Evolutionary conservation across 2,113 vertebrate genomes (phyloP), one percentile per base, ranked within the genome.

Genomic region (Helogale parvula): DNA sequence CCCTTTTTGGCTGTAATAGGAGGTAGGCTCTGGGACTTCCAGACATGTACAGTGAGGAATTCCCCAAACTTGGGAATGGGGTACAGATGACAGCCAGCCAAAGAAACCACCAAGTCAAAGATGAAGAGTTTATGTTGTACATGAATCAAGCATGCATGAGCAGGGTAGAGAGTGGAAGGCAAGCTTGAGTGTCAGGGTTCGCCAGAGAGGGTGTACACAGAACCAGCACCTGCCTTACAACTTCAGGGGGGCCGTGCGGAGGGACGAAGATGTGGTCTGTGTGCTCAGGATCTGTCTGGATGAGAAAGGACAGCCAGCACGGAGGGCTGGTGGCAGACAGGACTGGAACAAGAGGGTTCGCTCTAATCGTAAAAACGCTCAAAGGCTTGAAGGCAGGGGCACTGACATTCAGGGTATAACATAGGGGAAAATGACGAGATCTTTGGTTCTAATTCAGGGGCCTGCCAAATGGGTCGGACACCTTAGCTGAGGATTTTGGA

Each of bases 391-490:
- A 80, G 47, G 38, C 82, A 41, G 31, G 41, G 33, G 1, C 7
- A 23, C 2, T 10, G 89, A 60, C 79, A 21, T 4, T 54, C 60
- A 41, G 4, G 14, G 27, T 41, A 5, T 41, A 54, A 82, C 3
- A 41, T 33, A 12, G 31, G 41, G 31, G 52, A 10, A 60, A 90
- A 66, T 25, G 25, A 68, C 0, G 8, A 95, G 82, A 92, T 4
- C 52, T 5, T 88, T 77, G 66, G 50, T 45, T 82, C 84, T 71
- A 57, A 41, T 23, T 47, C 35, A 76, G 35, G 31, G 65, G 13
- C n/a, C 76, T 90, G 79, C 50, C 93, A 31, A 82, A 45, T 69
- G 90, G 80, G 35, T 97, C 21, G 11, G 60, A 60, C 14, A 19
- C 27, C 12, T 65, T 29, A 90, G 63, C 60, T 23, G 38, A 94